phyloP scores from a whole-genome alignment of 2,113 vertebrate genomes.

The Leucosticte australis region DNA sequence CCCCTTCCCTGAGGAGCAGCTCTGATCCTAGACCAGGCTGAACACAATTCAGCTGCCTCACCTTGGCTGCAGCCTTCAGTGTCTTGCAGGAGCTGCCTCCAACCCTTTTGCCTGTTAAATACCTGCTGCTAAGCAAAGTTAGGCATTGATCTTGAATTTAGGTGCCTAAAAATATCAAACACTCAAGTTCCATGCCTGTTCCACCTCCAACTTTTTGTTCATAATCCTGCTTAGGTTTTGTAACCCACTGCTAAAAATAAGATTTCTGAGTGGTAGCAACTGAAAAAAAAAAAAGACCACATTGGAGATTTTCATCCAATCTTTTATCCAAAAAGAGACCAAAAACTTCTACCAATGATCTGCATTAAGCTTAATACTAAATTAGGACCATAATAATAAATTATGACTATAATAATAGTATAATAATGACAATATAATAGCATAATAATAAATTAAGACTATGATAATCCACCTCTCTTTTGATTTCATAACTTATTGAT shows the following conservation, averaged over 20 bases:
- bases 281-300: not conserved
- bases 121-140: not conserved
- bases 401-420: not conserved
- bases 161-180: constrained; percentile 5
- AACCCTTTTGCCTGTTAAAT: not conserved
- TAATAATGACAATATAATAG: not conserved
- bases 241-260: constrained; percentile 22
- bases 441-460: not conserved
- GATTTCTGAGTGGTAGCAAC: not conserved
- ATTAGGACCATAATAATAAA: not conserved
- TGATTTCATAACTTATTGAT: not conserved
- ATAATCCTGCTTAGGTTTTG: not conserved
- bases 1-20: not conserved
- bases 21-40: not conserved
- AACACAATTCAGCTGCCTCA: not conserved
- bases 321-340: not conserved
- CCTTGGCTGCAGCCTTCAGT: not conserved
- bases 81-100: not conserved
- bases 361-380: not conserved
- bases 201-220: constrained; percentile 20
- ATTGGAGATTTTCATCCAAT: not conserved
- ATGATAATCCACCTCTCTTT: not conserved
- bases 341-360: not conserved
- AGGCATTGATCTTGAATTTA: not conserved
- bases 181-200: not conserved